phyloP scores from a whole-genome alignment of 1,140 invertebrate species.

The Ceratoteleas bidentatus region DNA sequence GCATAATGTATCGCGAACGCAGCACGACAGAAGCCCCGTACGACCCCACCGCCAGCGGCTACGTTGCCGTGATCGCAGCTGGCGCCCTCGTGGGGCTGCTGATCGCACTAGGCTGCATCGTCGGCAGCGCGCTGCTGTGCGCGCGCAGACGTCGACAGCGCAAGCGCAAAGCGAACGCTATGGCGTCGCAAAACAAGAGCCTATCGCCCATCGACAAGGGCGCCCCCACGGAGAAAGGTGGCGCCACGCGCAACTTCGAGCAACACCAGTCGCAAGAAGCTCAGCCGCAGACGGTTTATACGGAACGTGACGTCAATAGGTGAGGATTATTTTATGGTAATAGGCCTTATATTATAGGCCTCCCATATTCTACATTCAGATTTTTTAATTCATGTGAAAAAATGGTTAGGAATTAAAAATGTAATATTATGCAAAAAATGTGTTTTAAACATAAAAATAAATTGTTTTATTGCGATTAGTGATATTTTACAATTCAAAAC shows the following conservation, averaged over 20 bases:
- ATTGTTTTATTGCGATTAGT: too few species aligned
- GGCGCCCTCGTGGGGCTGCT: conserved; percentile 75
- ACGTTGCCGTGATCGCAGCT: conserved; percentile 73
- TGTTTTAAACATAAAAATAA: too few species aligned
- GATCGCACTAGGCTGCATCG: conserved; percentile 72
- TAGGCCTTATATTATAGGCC: too few species aligned
- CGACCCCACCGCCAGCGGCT: conserved; percentile 70
- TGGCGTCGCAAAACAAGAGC: conserved; percentile 72
- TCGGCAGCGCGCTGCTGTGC: conserved; percentile 74
- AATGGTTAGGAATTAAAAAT: too few species aligned
- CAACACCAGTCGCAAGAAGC: conserved; percentile 62
- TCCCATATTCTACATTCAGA: too few species aligned
- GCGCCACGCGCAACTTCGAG: conserved; percentile 44
- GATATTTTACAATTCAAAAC: too few species aligned
- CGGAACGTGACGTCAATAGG: conserved; percentile 68
- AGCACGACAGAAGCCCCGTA: conserved; percentile 72
- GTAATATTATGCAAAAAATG: too few species aligned
- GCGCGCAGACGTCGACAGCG: conserved; percentile 70
- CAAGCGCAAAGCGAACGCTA: conserved; percentile 70
- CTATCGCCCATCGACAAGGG: conserved; percentile 72
- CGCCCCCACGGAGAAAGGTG: conserved; percentile 58
- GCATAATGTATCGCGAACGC: conserved; percentile 74
- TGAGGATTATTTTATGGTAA: neutral
- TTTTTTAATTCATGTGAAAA: too few species aligned
- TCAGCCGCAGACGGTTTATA: conserved; percentile 67